Evolutionary conservation across 2,797 vertebrate species (phyloP), one percentile per base, ranked within the genome.

Genomic region (Brotula barbata): DNA sequence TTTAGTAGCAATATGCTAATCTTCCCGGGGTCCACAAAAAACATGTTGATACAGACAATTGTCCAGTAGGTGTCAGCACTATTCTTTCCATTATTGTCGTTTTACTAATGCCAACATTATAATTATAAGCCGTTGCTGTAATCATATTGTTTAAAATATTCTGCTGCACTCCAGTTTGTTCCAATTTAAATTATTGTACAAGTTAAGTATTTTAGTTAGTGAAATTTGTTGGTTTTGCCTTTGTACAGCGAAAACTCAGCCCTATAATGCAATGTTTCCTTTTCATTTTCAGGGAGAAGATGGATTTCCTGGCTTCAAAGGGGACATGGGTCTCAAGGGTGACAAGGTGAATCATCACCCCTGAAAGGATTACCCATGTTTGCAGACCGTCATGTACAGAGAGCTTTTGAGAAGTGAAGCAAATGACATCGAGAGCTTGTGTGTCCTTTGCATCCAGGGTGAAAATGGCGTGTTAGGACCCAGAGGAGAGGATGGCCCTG

Each of bases 221-320:
- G 7, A 19, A 39, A 45, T 56, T 12, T 2, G 43, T 34, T n/a
- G 33, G 1, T 20, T 65, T 20, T 56, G 1, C 10, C 11, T 46
- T 14, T 49, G 21, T 52, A 12, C 31, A 25, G 28, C 8, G 33
- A 25, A 36, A n/a, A 7, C 60, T n/a, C 50, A n/a, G 59, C 52
- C 22, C n/a, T 43, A 46, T 12, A 20, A 36, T 16, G 20, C 40
- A 23, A 17, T 33, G 21, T 15, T 25, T 64, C 1, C 45, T 42
- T 71, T 51, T 66, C 21, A 52, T 66, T 63, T 85, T 60, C 62
- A 99, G 97, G 97, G 97, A 83, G 97, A 99, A 90, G 97, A 98
- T 57, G 97, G 96, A 50, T 98, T 98, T 81, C 96, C 97, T 63
- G 97, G 97, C 36, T 99, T 99, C 85, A 99, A 99, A 88, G 96